Evolutionary conservation across 2,113 vertebrate genomes (phyloP), one percentile per base, ranked within the genome.

Genomic region (Megaleporinus macrocephalus): DNA sequence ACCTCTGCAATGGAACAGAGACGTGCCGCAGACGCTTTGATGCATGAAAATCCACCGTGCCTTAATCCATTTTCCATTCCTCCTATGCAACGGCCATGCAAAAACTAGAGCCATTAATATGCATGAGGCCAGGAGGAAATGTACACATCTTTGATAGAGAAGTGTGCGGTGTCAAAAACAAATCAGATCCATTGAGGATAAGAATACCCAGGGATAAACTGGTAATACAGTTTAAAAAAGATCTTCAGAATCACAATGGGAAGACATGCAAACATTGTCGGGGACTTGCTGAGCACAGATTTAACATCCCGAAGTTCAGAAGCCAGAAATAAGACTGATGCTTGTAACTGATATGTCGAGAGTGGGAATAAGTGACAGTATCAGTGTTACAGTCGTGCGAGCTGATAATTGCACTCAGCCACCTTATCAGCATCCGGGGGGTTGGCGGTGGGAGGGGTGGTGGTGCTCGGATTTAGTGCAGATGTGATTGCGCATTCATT

Each of bases 61-160:
- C 78, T 83, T 80, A 82, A 87, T 89, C 84, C 81, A 82, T 83
- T 87, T 70, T 61, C 74, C 63, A 27, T 77, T 76, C 85, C 68
- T 33, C 55, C 3, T 10, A n/a, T 36, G 68, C 86, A 75, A 85
- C 41, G 66, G 27, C 51, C 80, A 53, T 81, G 62, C 51, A 68
- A 71, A 36, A 86, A 78, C 53, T 33, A 11, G 80, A 57, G 11
- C 14, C 57, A 80, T 89, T 81, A 84, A 87, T 88, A 88, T 88
- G 74, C 51, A 86, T 88, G 74, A 84, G 75, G n/a, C 36, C 16
- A 55, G 62, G 59, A 33, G 65, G 77, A 79, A 79, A 72, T 68
- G 44, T 78, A 84, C 71, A 87, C 75, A 83, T 76, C 71, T 44
- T 26, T 76, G 71, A 87, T 81, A 29, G 33, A 59, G 78, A 82